These are phyloP conservation scores for Lacanobia wlatinum DNA, from an alignment of 2,888 invertebrate species.

Conservation along the genomic window DNA sequence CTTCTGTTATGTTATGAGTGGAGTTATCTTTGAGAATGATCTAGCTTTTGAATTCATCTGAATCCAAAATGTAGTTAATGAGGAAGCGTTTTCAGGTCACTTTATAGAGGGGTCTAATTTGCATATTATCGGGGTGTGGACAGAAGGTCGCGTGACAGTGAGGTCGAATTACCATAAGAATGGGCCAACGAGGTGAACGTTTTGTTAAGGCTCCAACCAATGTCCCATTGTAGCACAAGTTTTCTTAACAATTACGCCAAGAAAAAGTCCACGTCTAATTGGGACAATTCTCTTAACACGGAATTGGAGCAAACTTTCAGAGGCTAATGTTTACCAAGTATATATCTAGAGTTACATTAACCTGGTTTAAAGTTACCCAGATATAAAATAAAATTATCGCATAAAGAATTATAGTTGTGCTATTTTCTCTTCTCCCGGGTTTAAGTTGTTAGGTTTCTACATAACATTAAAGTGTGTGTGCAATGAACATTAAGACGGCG, in stretches of 20 bases:
- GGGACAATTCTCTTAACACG: slow-evolving; percentile 59
- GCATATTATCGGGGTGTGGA: slow-evolving; percentile 89
- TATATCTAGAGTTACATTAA: slow-evolving; percentile 37
- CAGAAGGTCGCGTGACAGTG: slow-evolving; percentile 88
- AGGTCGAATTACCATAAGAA: slow-evolving; percentile 88
- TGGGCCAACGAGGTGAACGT: slow-evolving; percentile 85
- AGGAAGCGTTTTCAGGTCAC: slow-evolving; percentile 86
- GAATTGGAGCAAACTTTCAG: slow-evolving; percentile 58
- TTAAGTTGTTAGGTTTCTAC: not conserved
- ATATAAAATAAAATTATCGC: slow-evolving; percentile 32
- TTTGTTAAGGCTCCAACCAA: slow-evolving; percentile 83
- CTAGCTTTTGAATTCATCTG: slow-evolving; percentile 71
- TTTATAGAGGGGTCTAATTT: slow-evolving; percentile 85
- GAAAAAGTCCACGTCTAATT: slow-evolving; percentile 67
- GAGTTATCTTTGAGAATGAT: slow-evolving; percentile 55
- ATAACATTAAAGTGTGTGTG: not conserved
- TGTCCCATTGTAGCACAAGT: slow-evolving; percentile 79
- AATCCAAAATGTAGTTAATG: slow-evolving; percentile 80
- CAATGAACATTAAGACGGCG: not conserved
- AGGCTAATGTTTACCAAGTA: slow-evolving; percentile 54
- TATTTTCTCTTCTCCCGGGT: not conserved
- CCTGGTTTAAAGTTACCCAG: slow-evolving; percentile 38
- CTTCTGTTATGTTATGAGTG: slow-evolving; percentile 41
- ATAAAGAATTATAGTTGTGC: slow-evolving; percentile 14
- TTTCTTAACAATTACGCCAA: slow-evolving; percentile 78